Evolutionary conservation across 2,888 invertebrate genomes (phyloP).

Genomic region (Erebia ligea): DNA sequence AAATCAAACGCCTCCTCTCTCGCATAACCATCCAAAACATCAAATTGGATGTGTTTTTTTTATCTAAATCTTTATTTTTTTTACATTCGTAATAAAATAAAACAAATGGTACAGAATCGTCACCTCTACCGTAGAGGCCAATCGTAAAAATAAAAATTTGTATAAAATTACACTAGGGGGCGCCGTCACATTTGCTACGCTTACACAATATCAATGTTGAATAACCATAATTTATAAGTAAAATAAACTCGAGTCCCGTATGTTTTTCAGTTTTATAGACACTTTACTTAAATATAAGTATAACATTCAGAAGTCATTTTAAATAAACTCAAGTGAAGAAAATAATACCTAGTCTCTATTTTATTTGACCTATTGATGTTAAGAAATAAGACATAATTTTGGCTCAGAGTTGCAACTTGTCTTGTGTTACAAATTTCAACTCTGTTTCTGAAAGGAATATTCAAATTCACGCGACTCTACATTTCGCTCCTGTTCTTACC

Average conservation of each 20-base stretch:
- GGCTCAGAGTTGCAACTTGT: too few relatives aligned
- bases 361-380: too few relatives aligned
- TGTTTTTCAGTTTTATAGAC: conserved; percentile 21
- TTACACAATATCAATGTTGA: conserved; percentile 21
- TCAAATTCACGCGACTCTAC: too few relatives aligned
- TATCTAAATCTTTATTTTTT: neutral
- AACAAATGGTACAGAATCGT: conserved; percentile 17
- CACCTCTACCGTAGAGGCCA: conserved; percentile 24
- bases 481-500: too few relatives aligned
- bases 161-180: conserved; percentile 32
- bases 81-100: conserved; percentile 12
- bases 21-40: neutral
- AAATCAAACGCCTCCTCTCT: too few relatives aligned
- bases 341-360: too few relatives aligned
- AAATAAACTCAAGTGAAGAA: neutral
- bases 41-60: neutral
- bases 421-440: too few relatives aligned
- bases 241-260: conserved; percentile 20
- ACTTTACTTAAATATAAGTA: conserved; percentile 16
- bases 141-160: conserved; percentile 28
- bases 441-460: too few relatives aligned
- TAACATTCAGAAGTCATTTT: conserved; percentile 10
- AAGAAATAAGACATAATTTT: too few relatives aligned
- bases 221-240: conserved; percentile 34
- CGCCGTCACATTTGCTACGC: conserved; percentile 22